Evolutionary conservation across 2,888 invertebrate genomes (phyloP), one percentile per base, ranked within the genome.

Genomic region (Exephanes ischioxanthus): DNA sequence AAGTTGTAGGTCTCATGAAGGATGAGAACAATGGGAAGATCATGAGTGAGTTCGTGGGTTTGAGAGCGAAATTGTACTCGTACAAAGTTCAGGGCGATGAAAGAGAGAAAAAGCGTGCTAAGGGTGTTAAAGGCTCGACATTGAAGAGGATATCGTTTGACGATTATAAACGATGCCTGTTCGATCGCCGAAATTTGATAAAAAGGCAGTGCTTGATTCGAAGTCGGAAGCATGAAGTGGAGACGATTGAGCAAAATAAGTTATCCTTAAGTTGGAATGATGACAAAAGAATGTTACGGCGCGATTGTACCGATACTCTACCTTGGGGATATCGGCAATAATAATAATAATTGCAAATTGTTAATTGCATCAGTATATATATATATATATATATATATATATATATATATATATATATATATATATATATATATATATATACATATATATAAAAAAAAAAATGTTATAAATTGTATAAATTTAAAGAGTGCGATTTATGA

Each of bases 1-100:
- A 91, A 87, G 86, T 90, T 1, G 30, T 90, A 3, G 92, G 92
- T 0, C 53, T 92, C 19, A 90, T 92, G 88, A 92, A 92, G 81
- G 91, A 92, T 86, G 92, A 92, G 80, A 87, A 86, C 45, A 87
- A 88, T 22, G 67, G 67, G 0, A 9, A 26, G 14, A 67, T 67
- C n/a, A 37, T 67, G 41, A 67, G n/a, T 0, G 90, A 92, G 85
- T 93, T 91, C 86, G 48, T 58, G 30, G 70, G 75, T n/a, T 45
- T 75, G 9, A 53, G 68, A 37, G 41, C 68, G 3, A 82, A 82
- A 53, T 67, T 82, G 53, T 82, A 77, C 61, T 9, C 51, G 1
- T 76, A 22, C 26, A 73, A 58, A 22, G 7, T 75, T 1, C 33
- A 16, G n/a, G 51, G 51, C 6, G 41, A 53, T 3, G 72, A 71